Conservation (phyloP, 2,113 vertebrate genomes). For the Haplotaxodon microlepis region DNA sequence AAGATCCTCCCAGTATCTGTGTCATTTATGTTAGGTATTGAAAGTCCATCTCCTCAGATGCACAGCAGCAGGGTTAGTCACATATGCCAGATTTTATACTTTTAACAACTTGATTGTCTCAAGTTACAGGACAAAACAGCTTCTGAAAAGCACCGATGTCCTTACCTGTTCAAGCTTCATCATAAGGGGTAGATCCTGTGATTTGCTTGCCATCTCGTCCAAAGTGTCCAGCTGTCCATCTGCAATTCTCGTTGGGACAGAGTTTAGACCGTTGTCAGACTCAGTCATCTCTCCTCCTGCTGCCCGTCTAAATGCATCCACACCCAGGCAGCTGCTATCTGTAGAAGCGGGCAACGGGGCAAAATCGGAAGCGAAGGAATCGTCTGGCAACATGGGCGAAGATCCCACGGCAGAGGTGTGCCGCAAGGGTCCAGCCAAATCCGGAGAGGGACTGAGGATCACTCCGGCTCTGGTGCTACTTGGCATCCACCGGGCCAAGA, state of each 20-base stretch:
- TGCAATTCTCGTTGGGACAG: neutral
- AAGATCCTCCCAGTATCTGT: neutral
- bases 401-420: neutral
- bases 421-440: slow-evolving; percentile 53
- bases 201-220: slow-evolving; percentile 14
- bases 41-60: neutral
- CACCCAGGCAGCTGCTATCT: slow-evolving; percentile 72
- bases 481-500: slow-evolving; percentile 77
- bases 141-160: neutral
- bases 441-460: slow-evolving; percentile 71
- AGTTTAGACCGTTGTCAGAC: neutral
- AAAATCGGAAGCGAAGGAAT: slow-evolving; percentile 60
- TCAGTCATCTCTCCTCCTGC: neutral
- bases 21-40: neutral
- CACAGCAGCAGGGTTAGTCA: neutral
- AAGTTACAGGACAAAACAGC: neutral
- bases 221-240: slow-evolving; percentile 15
- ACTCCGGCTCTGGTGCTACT: slow-evolving; percentile 78
- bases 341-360: slow-evolving; percentile 64
- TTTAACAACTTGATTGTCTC: neutral
- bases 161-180: slow-evolving; percentile 85
- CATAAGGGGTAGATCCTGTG: slow-evolving; percentile 65
- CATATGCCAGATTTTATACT: neutral
- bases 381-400: slow-evolving; percentile 33
- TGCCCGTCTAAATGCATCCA: neutral